Base-by-base conservation (phyloP, 23 tunicate genomes). In the Diplosoma virens region DNA sequence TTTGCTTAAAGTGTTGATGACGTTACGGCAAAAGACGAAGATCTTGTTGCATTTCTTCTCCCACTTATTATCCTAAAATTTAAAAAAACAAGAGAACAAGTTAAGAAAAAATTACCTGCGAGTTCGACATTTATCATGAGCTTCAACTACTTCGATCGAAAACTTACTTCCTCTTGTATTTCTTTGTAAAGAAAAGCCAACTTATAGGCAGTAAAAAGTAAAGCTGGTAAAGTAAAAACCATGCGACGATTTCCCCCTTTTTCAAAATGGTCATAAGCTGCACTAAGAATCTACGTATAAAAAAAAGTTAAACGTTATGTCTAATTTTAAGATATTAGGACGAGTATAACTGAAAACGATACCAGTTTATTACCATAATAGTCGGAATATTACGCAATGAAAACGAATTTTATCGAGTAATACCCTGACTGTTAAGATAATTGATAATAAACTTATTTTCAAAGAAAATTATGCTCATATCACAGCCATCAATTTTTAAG, bases 11-110 rank as follows among this genome's bases (percentile, higher is more conserved):
- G 83, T 87, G 58, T 72, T 83, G 35, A 89, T 89, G 0, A 87
- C 80, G 14, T 89, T 27, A 16, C 96, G 82, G 53, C 89, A 83
- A 33, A 66, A 71, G 60, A 83, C 91, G 50, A 89, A 89, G 32
- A 89, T 78, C 66, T 79, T 83, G 22, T 84, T 79, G 67, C 96
- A 89, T 35, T 89, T 89, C 33, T 83, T 83, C 58, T 89, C 85
- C 96, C 96, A 89, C 4, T 73, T 79, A 14, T 61, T 81, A 83
- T 89, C 89, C 70, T 81, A 25, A 73, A 55, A 55, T 55, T 55
- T 55, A 55, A 9, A 55, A 55, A 41, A 41, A 41, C 50, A 41
- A 41, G 50, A 41, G 11, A 7, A 7, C 50, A 41, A 41, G 14
- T 41, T 9, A 7, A 7, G 50, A 41, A 14, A 7, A 41, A 11